These are phyloP conservation scores for Phymanthus crucifer DNA, from an alignment of 92 coral and sea anemone genomes.

Conservation along the genomic window DNA sequence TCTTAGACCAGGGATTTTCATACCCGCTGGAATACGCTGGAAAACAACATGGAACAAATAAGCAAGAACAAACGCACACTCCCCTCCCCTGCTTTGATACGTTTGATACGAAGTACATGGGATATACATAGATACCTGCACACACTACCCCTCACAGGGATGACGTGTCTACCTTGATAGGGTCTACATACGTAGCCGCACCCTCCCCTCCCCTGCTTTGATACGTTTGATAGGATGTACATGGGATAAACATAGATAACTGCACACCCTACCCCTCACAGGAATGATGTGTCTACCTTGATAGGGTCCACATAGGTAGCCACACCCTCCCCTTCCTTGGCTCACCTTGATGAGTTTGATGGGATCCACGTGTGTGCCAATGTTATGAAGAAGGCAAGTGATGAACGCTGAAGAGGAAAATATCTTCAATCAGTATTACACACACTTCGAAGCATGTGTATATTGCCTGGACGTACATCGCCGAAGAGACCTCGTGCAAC, in stretches of 20 bases:
- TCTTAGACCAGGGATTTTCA: conserved; percentile 91
- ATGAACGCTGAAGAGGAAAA: conserved; percentile 68
- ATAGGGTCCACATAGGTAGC: neutral
- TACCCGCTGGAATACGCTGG: conserved; percentile 88
- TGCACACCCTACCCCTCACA: neutral
- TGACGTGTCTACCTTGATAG: conserved; percentile 71
- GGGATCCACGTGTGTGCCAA: conserved; percentile 98
- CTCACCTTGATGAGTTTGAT: conserved; percentile 89
- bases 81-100: no score
- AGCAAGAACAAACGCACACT: no score
- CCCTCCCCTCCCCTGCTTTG: conserved; percentile 46
- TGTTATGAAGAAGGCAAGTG: conserved; percentile 90
- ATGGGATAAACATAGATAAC: conserved; percentile 95
- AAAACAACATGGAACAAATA: conserved; percentile 5
- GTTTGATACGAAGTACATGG: no score
- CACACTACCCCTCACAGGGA: no score
- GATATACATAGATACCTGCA: no score
- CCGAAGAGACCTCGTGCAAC: no score
- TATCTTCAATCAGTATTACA: conserved; percentile 1
- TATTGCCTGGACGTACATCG: neutral
- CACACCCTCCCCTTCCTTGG: neutral
- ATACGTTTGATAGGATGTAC: conserved; percentile 92
- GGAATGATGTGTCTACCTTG: neutral
- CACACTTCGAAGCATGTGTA: neutral
- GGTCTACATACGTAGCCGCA: conserved; percentile 67